A percentile compares a stretch with the other conserved stretches of the same genome.
Evolutionary conservation across 2,113 vertebrate species (phyloP).

Genomic region (Nicator chloris): DNA sequence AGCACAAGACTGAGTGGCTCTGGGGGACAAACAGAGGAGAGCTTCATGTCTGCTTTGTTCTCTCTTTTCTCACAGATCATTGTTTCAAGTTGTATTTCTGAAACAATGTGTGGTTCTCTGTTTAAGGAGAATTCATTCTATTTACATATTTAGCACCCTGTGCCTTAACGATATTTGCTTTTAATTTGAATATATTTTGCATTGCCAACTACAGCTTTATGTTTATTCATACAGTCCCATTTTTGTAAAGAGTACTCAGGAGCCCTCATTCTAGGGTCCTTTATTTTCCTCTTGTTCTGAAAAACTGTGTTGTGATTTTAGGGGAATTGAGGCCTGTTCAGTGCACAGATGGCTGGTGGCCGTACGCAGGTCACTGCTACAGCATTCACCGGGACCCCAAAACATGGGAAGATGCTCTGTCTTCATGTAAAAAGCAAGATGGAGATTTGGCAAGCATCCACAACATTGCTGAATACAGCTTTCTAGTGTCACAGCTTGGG

Average conservation of each 20-base stretch:
- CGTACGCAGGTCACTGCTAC: conserved; percentile 86
- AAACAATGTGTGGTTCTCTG: not conserved
- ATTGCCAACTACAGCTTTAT: not conserved
- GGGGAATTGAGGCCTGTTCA: conserved; percentile 42
- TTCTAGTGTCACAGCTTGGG: conserved; percentile 85
- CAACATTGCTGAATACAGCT: conserved; percentile 87
- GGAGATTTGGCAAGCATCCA: conserved; percentile 86
- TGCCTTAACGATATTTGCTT: not conserved
- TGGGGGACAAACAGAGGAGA: not conserved
- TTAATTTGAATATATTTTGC: not conserved
- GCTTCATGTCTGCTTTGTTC: not conserved
- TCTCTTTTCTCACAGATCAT: not conserved
- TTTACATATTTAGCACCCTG: not conserved
- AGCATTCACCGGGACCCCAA: conserved; percentile 73
- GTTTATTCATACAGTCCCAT: not conserved
- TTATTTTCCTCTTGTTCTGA: not conserved
- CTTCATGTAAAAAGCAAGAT: conserved; percentile 79
- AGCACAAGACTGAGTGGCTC: not conserved
- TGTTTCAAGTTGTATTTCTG: not conserved
- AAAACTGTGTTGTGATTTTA: not conserved
- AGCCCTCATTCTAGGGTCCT: not conserved
- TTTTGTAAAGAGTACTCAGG: not conserved
- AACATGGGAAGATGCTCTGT: conserved; percentile 81
- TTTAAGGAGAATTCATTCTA: not conserved
- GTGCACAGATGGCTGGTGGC: conserved; percentile 83